Conservation (phyloP, 2,113 vertebrate genomes). For the Mastomys coucha region DNA sequence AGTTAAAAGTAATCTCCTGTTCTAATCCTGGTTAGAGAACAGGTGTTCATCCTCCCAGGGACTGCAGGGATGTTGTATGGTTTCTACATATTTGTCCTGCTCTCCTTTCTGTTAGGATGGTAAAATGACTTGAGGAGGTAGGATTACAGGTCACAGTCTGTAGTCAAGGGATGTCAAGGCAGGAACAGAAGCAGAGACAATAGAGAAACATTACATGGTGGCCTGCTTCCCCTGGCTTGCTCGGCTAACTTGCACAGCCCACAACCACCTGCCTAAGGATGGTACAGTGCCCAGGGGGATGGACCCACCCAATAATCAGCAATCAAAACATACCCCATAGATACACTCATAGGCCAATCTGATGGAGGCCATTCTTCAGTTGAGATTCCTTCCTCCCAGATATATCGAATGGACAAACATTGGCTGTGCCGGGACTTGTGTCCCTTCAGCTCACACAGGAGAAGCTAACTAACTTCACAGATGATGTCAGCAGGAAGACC, state of each 20-base stretch:
- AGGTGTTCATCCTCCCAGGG: background rate
- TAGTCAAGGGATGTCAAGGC: background rate
- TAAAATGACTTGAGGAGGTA: background rate
- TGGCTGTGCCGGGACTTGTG: background rate
- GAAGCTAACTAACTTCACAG: background rate
- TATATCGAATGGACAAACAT: background rate
- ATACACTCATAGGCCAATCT: background rate
- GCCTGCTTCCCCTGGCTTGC: background rate
- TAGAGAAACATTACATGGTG: background rate
- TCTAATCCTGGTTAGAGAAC: background rate
- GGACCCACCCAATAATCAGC: background rate
- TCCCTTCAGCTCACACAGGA: background rate
- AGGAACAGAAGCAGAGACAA: background rate
- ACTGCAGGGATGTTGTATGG: background rate
- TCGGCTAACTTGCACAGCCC: background rate
- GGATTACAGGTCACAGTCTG: background rate
- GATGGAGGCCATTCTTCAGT: background rate
- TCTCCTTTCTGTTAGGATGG: background rate
- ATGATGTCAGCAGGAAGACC: background rate
- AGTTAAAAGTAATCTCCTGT: background rate
- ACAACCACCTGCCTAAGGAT: background rate
- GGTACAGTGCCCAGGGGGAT: background rate
- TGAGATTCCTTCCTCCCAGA: background rate
- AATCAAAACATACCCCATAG: background rate
- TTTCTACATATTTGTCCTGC: background rate